Evolutionary conservation across 2,888 invertebrate genomes (phyloP), one percentile per base, ranked within the genome.

Genomic region (Arctia plantaginis): DNA sequence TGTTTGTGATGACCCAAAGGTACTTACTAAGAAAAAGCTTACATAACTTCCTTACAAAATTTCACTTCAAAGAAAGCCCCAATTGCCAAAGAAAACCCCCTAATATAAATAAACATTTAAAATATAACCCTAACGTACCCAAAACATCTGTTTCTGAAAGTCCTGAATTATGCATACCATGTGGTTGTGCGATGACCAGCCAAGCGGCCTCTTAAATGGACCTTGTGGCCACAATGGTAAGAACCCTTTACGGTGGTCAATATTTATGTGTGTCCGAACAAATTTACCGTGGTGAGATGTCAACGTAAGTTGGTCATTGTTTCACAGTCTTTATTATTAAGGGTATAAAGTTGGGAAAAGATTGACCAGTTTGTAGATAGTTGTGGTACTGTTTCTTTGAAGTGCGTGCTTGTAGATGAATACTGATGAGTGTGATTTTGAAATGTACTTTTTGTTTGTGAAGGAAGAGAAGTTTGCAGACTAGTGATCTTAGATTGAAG

Each of bases 211-310:
- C 85, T 89, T 86, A 90, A 92, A 92, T 90, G 92, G 89, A 86
- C 88, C 91, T 89, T 89, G 86, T 79, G 80, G 84, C 86, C 88
- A 84, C 83, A 87, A 83, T 82, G 83, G 72, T 76, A 81, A 86
- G 88, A 90, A 90, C 90, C 91, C 92, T 90, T 91, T 91, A 82
- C 85, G 77, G 80, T 85, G 88, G 88, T 90, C 90, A 90, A 90
- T 93, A 92, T 93, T 93, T 93, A 93, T 92, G 88, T 87, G 88
- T 80, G 85, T 87, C 86, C 83, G 85, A 88, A 85, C 88, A 87
- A 91, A 89, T 92, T 90, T 89, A 82, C 86, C 87, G 88, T 86
- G 80, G 72, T 73, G 74, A 83, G 51, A 64, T 77, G 39, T 82
- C 83, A 68, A 59, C 20, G 13, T 71, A 65, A 13, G 27, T 23